Conservation (phyloP, 2,113 vertebrate species). For the Equus przewalskii region DNA sequence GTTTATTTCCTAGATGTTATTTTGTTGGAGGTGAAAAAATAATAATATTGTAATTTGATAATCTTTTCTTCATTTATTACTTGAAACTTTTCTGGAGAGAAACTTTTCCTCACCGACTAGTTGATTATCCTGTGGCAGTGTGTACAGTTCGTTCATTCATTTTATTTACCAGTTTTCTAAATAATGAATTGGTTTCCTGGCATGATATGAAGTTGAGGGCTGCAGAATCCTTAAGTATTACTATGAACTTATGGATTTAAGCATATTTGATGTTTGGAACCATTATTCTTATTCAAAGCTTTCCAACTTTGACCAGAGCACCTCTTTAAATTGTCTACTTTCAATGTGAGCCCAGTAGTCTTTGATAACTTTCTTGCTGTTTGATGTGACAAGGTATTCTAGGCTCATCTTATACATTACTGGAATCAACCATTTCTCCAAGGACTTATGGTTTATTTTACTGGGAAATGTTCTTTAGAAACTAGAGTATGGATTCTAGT, state of each 20-base stretch:
- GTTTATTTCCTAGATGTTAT: not conserved
- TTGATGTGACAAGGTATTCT: not conserved
- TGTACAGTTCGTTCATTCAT: not conserved
- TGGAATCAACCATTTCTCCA: not conserved
- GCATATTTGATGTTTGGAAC: not conserved
- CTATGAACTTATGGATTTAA: not conserved
- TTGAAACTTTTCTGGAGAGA: not conserved
- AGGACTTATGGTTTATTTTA: not conserved
- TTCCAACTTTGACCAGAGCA: not conserved
- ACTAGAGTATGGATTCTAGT: not conserved
- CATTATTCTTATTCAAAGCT: not conserved
- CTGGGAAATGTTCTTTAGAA: not conserved
- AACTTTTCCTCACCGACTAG: not conserved
- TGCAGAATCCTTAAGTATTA: not conserved
- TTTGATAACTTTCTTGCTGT: not conserved
- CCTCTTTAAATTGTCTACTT: not conserved
- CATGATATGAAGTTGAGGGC: not conserved
- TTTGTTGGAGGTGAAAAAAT: not conserved
- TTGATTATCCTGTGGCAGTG: not conserved
- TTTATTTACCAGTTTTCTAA: slow-evolving; percentile 3
- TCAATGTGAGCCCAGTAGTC: not conserved
- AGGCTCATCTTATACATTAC: not conserved
- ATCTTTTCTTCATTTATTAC: not conserved
- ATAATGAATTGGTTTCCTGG: not conserved
- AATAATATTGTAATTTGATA: not conserved